Evolutionary conservation across 2,888 invertebrate genomes (phyloP).

Genomic region (Apoderus coryli): DNA sequence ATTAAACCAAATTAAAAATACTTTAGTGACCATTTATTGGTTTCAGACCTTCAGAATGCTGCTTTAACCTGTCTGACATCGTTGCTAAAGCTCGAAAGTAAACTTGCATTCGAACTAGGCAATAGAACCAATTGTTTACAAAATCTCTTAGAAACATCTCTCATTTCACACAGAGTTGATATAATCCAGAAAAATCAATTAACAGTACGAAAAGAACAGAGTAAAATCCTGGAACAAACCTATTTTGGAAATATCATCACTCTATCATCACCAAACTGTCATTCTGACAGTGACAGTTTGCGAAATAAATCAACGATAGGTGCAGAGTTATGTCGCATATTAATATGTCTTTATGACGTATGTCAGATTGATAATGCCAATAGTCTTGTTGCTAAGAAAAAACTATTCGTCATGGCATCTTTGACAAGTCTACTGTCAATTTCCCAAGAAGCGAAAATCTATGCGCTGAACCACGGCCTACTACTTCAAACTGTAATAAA

Average conservation of each 20-base stretch:
- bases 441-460: slow-evolving; percentile 34
- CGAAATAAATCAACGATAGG: too few relatives aligned
- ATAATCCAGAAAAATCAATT: too few relatives aligned
- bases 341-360: slow-evolving; percentile 34
- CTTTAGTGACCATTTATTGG: too few relatives aligned
- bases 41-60: slow-evolving; percentile 24
- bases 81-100: slow-evolving; percentile 20
- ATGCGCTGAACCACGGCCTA: slow-evolving; percentile 24
- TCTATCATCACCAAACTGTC: too few relatives aligned
- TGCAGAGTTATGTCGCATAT: slow-evolving; percentile 33
- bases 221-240: slow-evolving; percentile 21
- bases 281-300: too few relatives aligned
- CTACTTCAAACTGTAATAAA: slow-evolving; percentile 27
- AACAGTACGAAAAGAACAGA: too few relatives aligned
- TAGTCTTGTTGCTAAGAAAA: slow-evolving; percentile 24
- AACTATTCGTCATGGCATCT: slow-evolving; percentile 30
- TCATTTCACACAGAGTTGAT: too few relatives aligned
- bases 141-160: too few relatives aligned
- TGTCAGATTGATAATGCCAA: slow-evolving; percentile 23
- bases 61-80: slow-evolving; percentile 22
- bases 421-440: slow-evolving; percentile 34
- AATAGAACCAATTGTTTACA: too few relatives aligned
- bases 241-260: slow-evolving; percentile 23
- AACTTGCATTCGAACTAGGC: too few relatives aligned
- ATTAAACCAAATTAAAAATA: too few relatives aligned